Conservation (phyloP, 2,113 vertebrate species). For the Sinocyclocheilus grahami region DNA sequence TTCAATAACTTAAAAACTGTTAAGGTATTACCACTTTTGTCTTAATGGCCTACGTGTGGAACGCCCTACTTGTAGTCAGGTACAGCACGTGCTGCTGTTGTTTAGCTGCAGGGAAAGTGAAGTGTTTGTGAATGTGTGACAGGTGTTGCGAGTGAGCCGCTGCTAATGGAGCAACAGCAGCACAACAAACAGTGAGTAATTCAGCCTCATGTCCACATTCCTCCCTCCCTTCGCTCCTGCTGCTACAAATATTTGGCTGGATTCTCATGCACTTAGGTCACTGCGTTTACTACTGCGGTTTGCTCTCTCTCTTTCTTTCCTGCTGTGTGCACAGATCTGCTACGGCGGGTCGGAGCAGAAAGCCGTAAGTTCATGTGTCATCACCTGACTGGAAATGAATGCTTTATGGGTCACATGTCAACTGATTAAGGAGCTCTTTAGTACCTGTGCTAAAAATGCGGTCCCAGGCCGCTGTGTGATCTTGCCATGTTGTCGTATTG, state of each 20-base stretch:
- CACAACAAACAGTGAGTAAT: constrained; percentile 52
- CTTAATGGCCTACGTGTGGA: not conserved
- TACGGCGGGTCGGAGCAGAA: constrained; percentile 47
- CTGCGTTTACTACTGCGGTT: constrained; percentile 2
- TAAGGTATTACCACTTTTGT: not conserved
- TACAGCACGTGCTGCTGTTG: not conserved
- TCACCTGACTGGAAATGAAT: constrained; percentile 61
- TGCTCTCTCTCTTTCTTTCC: not conserved
- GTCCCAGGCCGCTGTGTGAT: constrained; percentile 94
- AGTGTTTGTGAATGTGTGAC: not conserved
- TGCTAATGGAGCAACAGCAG: constrained; percentile 38
- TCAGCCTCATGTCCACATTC: constrained; percentile 47
- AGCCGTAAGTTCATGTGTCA: constrained; percentile 60
- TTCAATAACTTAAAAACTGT: not conserved
- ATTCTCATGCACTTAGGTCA: constrained; percentile 71
- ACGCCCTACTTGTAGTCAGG: not conserved
- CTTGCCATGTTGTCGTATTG: constrained; percentile 93
- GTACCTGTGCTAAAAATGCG: constrained; percentile 92
- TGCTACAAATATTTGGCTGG: constrained; percentile 76
- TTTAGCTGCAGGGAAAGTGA: not conserved
- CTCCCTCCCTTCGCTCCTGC: constrained; percentile 41
- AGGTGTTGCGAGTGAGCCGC: constrained; percentile 23
- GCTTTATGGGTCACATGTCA: constrained; percentile 54
- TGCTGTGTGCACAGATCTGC: not conserved
- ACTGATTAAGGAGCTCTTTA: not conserved